Evolutionary conservation across 2,113 vertebrate species (phyloP).

Genomic region (Rhizomys pruinosus): DNA sequence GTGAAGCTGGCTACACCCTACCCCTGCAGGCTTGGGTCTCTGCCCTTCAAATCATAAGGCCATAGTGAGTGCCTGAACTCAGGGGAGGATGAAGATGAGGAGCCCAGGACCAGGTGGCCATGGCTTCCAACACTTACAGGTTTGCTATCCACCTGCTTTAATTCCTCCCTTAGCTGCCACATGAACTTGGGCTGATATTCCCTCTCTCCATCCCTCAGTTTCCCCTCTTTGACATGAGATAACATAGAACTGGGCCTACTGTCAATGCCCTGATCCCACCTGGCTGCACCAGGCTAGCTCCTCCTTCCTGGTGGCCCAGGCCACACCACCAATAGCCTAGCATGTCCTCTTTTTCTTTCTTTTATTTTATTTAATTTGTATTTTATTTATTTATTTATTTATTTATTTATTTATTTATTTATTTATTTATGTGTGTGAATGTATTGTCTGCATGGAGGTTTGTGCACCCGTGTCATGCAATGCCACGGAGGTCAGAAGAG

Average conservation of each 20-base stretch:
- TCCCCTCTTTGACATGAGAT: not conserved
- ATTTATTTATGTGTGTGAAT: too few species aligned
- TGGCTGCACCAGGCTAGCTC: not conserved
- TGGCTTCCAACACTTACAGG: rapidly evolving
- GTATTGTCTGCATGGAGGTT: too few species aligned
- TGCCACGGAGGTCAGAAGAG: too few species aligned
- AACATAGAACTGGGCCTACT: not conserved
- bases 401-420: too few species aligned
- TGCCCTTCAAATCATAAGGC: not conserved
- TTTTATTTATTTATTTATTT: too few species aligned
- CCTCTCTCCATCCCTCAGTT: not conserved
- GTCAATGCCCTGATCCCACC: rapidly evolving
- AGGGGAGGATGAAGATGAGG: not conserved
- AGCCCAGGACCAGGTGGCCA: not conserved
- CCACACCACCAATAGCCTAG: too few species aligned
- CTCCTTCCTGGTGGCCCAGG: too few species aligned
- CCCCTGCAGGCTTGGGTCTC: not conserved
- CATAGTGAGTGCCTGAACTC: not conserved
- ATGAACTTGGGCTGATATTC: not conserved
- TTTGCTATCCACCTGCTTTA: not conserved
- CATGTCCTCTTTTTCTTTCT: too few species aligned
- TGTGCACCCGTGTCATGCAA: too few species aligned
- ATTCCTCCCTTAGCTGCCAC: not conserved
- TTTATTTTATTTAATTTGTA: too few species aligned
- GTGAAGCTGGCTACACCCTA: not conserved